Conservation (phyloP, 1,140 invertebrate genomes). For the Hycleus phaleratus region DNA sequence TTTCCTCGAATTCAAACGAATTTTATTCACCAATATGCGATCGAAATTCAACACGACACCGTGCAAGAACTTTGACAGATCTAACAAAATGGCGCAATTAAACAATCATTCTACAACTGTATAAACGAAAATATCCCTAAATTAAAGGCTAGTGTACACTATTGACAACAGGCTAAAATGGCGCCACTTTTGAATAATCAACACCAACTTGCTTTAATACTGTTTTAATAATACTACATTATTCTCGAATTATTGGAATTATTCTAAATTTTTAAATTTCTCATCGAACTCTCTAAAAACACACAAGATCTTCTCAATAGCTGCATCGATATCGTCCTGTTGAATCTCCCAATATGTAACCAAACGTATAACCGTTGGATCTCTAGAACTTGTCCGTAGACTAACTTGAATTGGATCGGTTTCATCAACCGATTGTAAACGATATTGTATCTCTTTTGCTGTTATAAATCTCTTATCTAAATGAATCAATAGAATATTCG, state of each 20-base stretch:
- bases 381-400: constrained; percentile 50
- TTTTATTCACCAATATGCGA: not conserved
- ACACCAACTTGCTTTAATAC: too few relatives aligned
- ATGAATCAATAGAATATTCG: constrained; percentile 71
- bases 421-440: constrained; percentile 48
- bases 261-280: constrained; percentile 6
- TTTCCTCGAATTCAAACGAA: not conserved
- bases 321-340: constrained; percentile 52
- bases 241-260: not conserved
- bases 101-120: too few relatives aligned
- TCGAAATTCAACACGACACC: not conserved
- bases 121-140: too few relatives aligned
- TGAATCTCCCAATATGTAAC: constrained; percentile 62
- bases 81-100: too few relatives aligned
- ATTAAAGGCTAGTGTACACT: too few relatives aligned
- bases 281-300: constrained; percentile 51
- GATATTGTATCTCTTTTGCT: constrained; percentile 49
- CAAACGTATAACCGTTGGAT: constrained; percentile 49
- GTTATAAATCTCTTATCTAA: constrained; percentile 45
- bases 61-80: too few relatives aligned
- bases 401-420: constrained; percentile 47
- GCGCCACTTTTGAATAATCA: too few relatives aligned
- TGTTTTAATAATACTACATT: too few relatives aligned
- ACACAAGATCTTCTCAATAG: constrained; percentile 54
- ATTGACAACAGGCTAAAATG: too few relatives aligned